phyloP scores from a whole-genome alignment of 1,140 invertebrate genomes.

The Macrobrachium nipponense region DNA sequence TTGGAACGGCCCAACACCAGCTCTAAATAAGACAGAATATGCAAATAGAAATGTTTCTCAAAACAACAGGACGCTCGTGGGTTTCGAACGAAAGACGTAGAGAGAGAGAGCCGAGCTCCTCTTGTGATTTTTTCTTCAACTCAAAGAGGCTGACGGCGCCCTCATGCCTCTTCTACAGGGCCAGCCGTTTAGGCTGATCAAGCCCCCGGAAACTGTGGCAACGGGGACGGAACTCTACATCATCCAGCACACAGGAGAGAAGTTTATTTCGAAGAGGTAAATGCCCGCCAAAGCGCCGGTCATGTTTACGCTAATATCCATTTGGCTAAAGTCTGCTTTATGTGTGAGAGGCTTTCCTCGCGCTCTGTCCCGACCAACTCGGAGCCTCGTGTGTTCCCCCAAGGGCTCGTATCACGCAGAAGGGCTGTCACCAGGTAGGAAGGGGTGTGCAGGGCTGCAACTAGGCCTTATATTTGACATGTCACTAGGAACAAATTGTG shows the following conservation, averaged over 20 bases:
- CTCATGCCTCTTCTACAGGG: conserved; percentile 54
- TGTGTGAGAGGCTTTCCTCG: no score
- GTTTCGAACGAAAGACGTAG: conserved; percentile 44
- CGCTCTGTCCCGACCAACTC: no score
- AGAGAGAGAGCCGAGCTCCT: conserved; percentile 2
- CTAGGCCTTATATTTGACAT: conserved; percentile 6
- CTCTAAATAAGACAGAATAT: not conserved
- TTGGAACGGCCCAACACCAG: not conserved
- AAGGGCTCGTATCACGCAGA: no score
- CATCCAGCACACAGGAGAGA: conserved; percentile 56
- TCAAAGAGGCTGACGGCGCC: not conserved
- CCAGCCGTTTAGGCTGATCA: conserved; percentile 47
- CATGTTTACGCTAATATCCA: conserved; percentile 41
- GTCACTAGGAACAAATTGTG: not conserved
- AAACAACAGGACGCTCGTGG: conserved; percentile 47
- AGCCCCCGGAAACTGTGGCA: conserved; percentile 37
- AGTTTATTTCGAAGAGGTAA: conserved; percentile 49
- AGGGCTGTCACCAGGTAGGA: not conserved
- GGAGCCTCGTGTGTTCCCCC: no score
- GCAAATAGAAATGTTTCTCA: conserved; percentile 12
- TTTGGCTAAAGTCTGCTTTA: not conserved
- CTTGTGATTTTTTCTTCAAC: conserved; percentile 13
- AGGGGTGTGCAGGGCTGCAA: not conserved
- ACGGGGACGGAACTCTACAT: conserved; percentile 30
- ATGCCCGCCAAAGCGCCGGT: conserved; percentile 53